Evolutionary conservation across 2,797 vertebrate genomes (phyloP).

Genomic region (Okamejei kenojei): DNA sequence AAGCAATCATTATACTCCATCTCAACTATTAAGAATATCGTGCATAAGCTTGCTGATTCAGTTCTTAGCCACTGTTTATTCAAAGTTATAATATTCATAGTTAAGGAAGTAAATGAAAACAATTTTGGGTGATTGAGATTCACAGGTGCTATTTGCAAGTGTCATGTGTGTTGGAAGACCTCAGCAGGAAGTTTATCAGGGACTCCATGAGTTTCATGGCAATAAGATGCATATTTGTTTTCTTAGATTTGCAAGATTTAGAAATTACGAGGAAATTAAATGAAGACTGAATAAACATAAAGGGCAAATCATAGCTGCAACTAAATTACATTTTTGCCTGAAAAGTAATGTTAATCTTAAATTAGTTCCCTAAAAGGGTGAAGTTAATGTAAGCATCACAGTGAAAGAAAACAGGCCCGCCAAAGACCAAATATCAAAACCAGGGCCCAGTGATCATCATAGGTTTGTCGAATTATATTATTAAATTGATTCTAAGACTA

Average conservation of each 20-base stretch:
- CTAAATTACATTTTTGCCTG: background rate
- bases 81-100: background rate
- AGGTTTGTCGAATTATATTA: background rate
- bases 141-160: background rate
- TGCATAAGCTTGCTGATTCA: background rate
- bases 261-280: background rate
- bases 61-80: background rate
- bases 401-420: too few species aligned
- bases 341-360: background rate
- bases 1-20: too few species aligned
- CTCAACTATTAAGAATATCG: background rate
- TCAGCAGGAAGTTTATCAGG: background rate
- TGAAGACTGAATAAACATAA: background rate
- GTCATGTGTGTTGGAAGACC: background rate
- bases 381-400: background rate
- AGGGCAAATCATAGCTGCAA: background rate
- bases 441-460: background rate
- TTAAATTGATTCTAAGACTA: conserved; percentile 7
- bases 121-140: background rate
- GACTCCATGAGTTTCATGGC: background rate
- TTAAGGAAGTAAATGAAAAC: background rate
- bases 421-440: background rate
- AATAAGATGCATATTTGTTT: background rate
- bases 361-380: background rate
- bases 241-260: background rate